Evolutionary conservation across 1,140 invertebrate genomes (phyloP).

Genomic region (Meloidogyne exigua): DNA sequence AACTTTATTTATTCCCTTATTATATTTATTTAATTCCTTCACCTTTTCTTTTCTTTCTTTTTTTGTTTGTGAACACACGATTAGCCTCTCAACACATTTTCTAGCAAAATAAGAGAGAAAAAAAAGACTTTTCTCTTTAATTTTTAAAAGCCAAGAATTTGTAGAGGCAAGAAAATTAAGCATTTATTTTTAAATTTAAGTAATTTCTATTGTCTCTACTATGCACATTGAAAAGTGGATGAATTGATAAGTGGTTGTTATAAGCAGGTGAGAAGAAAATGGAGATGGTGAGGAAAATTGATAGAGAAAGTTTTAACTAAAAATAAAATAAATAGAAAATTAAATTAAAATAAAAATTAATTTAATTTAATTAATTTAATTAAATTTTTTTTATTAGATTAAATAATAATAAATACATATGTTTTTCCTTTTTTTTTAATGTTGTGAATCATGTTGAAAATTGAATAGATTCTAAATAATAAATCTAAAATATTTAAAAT

Average conservation of each 20-base stretch:
- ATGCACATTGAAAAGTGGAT: background rate
- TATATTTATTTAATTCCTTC: background rate
- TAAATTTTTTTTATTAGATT: no score
- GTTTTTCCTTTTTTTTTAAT: no score
- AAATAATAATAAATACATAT: no score
- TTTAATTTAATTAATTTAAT: no score
- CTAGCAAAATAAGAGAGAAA: no score
- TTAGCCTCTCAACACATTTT: conserved; percentile 4
- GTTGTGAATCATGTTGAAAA: no score
- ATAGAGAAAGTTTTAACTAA: background rate
- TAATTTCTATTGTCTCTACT: background rate
- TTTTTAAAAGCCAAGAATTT: background rate
- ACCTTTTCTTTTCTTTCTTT: background rate
- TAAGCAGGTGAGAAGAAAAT: conserved; percentile 4
- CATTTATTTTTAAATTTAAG: no score
- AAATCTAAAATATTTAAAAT: no score
- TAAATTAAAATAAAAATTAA: no score
- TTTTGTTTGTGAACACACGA: background rate
- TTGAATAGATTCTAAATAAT: no score
- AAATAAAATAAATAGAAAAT: background rate
- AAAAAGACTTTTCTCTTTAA: background rate
- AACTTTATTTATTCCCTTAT: background rate
- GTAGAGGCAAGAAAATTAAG: background rate
- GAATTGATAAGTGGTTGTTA: background rate
- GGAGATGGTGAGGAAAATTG: background rate